A percentile compares a stretch with the other conserved stretches of the same genome.
Conservation (phyloP, 2,888 invertebrate genomes). For the Harpagoxenus sublaevis region DNA sequence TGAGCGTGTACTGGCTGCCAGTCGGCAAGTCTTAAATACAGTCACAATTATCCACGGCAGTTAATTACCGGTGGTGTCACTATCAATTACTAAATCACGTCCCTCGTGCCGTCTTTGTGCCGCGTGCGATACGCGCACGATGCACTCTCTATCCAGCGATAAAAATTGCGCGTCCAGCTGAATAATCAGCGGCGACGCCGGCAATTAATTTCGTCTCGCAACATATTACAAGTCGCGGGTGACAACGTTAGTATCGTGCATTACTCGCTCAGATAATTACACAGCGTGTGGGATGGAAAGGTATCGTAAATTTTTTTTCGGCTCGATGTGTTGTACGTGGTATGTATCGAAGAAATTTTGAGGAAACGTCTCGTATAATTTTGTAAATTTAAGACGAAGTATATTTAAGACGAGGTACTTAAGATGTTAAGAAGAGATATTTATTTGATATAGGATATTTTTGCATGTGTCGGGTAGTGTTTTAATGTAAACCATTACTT, state of each 20-base stretch:
- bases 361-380: background rate
- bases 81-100: conserved; percentile 84
- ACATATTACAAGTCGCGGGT: background rate
- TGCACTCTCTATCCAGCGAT: conserved; percentile 42
- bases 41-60: conserved; percentile 82
- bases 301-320: conserved; percentile 12
- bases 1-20: conserved; percentile 55
- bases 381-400: background rate
- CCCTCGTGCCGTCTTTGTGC: conserved; percentile 54
- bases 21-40: conserved; percentile 72
- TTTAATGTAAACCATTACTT: background rate
- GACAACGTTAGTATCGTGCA: conserved; percentile 35
- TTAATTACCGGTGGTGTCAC: conserved; percentile 83
- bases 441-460: background rate
- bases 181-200: conserved; percentile 61
- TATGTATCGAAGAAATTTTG: background rate
- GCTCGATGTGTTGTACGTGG: background rate
- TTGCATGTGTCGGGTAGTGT: background rate
- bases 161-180: conserved; percentile 63
- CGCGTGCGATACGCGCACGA: background rate
- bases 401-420: background rate
- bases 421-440: background rate
- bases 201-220: conserved; percentile 61
- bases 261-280: conserved; percentile 49
- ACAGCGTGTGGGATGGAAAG: too few species aligned